A percentile compares a stretch with the other conserved stretches of the same genome.
Conservation (phyloP, 2,888 invertebrate species). For the Watsonalla cultraria region DNA sequence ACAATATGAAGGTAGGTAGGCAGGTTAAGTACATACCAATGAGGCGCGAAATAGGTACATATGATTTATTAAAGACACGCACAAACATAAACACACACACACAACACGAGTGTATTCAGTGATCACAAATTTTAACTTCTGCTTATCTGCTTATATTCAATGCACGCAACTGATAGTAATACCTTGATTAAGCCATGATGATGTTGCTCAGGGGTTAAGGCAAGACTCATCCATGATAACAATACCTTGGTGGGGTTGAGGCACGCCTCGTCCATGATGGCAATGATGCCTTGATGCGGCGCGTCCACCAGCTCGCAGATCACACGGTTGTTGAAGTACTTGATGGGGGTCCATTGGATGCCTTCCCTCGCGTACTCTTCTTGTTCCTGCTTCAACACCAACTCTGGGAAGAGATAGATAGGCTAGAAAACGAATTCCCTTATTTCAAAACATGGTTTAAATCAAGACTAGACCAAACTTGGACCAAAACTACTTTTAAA, state of each 20-base stretch:
- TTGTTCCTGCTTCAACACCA: slow-evolving; percentile 98
- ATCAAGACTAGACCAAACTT: too few species aligned
- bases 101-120: too few species aligned
- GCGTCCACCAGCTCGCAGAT: slow-evolving; percentile 98
- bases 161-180: too few species aligned
- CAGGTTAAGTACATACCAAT: too few species aligned
- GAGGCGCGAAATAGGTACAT: too few species aligned
- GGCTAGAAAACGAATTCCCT: neutral
- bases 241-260: slow-evolving; percentile 92
- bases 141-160: too few species aligned
- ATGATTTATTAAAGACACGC: too few species aligned
- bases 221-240: neutral
- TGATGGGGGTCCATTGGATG: slow-evolving; percentile 95
- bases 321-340: slow-evolving; percentile 98
- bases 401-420: slow-evolving; percentile 76
- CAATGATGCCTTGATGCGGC: slow-evolving; percentile 92
- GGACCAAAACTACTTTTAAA: too few species aligned
- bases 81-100: too few species aligned
- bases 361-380: slow-evolving; percentile 98
- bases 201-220: neutral
- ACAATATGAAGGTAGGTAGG: too few species aligned
- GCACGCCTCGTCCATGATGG: slow-evolving; percentile 98
- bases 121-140: too few species aligned
- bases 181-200: too few species aligned
- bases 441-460: neutral